Conservation (phyloP, 1,140 invertebrate genomes). For the Prorops nasuta region DNA sequence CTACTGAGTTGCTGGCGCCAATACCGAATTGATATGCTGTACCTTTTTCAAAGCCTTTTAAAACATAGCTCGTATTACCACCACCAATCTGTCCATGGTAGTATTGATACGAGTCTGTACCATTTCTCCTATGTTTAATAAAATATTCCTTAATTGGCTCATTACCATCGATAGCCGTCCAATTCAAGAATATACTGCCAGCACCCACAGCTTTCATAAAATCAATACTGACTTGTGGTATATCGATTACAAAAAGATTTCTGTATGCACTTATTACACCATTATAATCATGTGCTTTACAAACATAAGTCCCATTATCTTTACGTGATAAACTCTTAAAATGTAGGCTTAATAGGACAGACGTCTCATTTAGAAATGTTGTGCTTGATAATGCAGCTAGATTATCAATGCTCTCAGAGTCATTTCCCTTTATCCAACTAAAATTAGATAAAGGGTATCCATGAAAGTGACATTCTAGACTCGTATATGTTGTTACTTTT, state of each 20-base stretch:
- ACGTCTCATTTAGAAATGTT: constrained; percentile 58
- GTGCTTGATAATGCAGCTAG: constrained; percentile 47
- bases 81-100: constrained; percentile 58
- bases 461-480: constrained; percentile 59
- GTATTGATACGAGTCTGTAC: constrained; percentile 57
- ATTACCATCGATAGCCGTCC: constrained; percentile 78
- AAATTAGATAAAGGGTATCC: constrained; percentile 62
- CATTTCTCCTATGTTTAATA: constrained; percentile 63
- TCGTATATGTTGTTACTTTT: constrained; percentile 54
- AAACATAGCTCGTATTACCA: constrained; percentile 63
- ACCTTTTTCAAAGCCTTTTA: constrained; percentile 62
- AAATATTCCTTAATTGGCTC: constrained; percentile 66
- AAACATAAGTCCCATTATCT: constrained; percentile 68
- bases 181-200: constrained; percentile 75
- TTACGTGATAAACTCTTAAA: constrained; percentile 61
- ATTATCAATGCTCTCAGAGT: constrained; percentile 46
- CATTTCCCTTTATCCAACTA: constrained; percentile 61
- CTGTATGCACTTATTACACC: constrained; percentile 40
- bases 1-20: constrained; percentile 58
- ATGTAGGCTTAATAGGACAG: constrained; percentile 57
- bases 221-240: constrained; percentile 70
- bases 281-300: constrained; percentile 48
- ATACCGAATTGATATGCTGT: constrained; percentile 64
- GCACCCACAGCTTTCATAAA: constrained; percentile 74
- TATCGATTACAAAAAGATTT: constrained; percentile 66